Evolutionary conservation across 1,140 invertebrate genomes (phyloP), one percentile per base, ranked within the genome.

Genomic region (Anoplophora glabripennis): DNA sequence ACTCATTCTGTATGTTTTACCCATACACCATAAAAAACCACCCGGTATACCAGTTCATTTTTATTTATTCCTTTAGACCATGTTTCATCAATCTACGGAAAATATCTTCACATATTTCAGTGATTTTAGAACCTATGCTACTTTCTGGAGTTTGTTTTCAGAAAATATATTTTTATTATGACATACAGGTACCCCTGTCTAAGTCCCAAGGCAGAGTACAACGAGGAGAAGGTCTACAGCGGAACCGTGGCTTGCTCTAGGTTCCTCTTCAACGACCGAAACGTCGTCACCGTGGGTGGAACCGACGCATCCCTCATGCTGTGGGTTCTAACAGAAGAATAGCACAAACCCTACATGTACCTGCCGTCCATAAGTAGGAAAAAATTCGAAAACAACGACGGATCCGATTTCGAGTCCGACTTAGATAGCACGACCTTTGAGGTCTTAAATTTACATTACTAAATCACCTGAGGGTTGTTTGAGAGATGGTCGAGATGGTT

Each of bases 251-350:
- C 90, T 7, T 85, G 84, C 48, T 88, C 89, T 1, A 82, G 90
- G 44, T 94, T 94, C 75, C 77, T 93, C 1, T 90, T 86, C 77
- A 91, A 92, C 66, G 92, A 96, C 75, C 84, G 89, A 35, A 89
- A 90, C 61, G 78, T 96, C 11, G 86, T 95, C 8, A 93, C 90
- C 1, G 88, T 92, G 5, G 93, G 94, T 15, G 93, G 93, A n/a
- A 88, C 87, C 65, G 94, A 97, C 73, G 93, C 91, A 46, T 86
- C 92, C 38, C 81, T 97, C 4, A 92, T 97, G 89, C 84, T 96
- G 64, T 97, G 93, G 94, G 89, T 92, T 75, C 77, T 94, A 54
- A 85, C 90, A 62, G 89, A 89, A 72, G 88, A 90, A 74, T 89
- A 86, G 57, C 61, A 63, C 33, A 57, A 42, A 34, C 54, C 61